A percentile compares a stretch with the other conserved stretches of the same genome.
Conservation (phyloP, 2,888 invertebrate genomes). For the Rhamphomyia laevipes region DNA sequence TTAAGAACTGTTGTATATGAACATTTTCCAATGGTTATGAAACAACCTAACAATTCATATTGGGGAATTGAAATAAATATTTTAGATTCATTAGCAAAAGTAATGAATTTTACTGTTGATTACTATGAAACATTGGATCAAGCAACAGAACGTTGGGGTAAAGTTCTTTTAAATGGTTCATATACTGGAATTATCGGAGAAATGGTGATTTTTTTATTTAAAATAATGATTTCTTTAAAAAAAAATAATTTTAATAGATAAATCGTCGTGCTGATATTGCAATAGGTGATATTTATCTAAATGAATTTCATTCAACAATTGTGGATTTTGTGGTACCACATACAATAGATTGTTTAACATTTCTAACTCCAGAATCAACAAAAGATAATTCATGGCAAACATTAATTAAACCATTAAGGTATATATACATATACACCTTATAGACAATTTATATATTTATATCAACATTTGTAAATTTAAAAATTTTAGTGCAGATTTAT, state of each 20-base stretch:
- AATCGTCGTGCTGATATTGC: slow-evolving; percentile 57
- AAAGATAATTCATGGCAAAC: slow-evolving; percentile 78
- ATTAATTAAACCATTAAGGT: slow-evolving; percentile 65
- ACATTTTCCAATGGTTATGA: slow-evolving; percentile 31
- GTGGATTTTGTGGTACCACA: slow-evolving; percentile 68
- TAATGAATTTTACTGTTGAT: slow-evolving; percentile 57
- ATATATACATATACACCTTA: slow-evolving; percentile 39
- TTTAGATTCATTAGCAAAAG: slow-evolving; percentile 46
- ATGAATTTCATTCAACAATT: slow-evolving; percentile 50
- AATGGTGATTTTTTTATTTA: slow-evolving; percentile 36
- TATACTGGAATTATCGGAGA: slow-evolving; percentile 64
- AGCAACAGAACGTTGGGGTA: slow-evolving; percentile 56
- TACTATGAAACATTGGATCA: slow-evolving; percentile 54
- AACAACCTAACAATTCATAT: slow-evolving; percentile 14
- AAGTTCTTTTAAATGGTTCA: slow-evolving; percentile 47
- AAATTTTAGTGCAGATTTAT: slow-evolving; percentile 51
- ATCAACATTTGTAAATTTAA: not conserved
- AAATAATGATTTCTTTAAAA: slow-evolving; percentile 12
- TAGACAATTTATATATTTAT: too few species aligned
- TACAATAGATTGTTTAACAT: slow-evolving; percentile 72
- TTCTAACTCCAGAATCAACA: slow-evolving; percentile 68
- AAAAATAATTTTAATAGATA: slow-evolving; percentile 20
- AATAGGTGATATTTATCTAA: slow-evolving; percentile 67
- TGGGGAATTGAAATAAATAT: slow-evolving; percentile 31
- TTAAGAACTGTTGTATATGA: slow-evolving; percentile 24